Conservation (phyloP, 2,113 vertebrate genomes). For the Nesoenas mayeri region DNA sequence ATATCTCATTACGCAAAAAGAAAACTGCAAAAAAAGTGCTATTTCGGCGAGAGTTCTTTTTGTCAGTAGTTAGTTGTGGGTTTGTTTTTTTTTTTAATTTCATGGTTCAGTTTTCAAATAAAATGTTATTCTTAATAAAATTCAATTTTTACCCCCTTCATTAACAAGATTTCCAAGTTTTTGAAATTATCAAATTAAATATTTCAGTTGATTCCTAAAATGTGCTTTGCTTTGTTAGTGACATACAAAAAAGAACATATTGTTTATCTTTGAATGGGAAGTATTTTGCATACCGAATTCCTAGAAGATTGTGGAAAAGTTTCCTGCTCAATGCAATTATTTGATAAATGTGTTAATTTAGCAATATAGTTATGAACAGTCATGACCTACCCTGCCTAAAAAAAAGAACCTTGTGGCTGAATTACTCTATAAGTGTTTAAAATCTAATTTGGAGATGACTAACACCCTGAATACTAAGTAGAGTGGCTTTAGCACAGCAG, state of each 20-base stretch:
- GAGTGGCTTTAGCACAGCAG: background rate
- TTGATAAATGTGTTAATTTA: background rate
- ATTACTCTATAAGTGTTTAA: background rate
- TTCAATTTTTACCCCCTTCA: background rate
- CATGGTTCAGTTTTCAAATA: background rate
- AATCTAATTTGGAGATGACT: background rate
- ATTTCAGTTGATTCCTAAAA: background rate
- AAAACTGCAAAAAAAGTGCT: background rate
- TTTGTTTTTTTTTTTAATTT: background rate
- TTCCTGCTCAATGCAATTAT: background rate
- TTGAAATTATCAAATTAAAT: background rate
- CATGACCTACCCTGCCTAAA: background rate
- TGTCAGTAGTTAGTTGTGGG: background rate
- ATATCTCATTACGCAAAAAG: background rate
- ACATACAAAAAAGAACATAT: background rate
- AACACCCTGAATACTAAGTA: background rate
- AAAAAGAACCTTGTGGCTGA: background rate
- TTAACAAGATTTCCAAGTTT: background rate
- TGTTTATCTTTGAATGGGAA: background rate
- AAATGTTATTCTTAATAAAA: background rate
- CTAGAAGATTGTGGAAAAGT: background rate
- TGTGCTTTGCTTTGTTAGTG: background rate
- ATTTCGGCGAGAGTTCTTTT: background rate
- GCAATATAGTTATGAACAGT: background rate
- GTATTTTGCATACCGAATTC: background rate